Percentiles rank a stretch among this genome's conserved stretches.
These are phyloP conservation scores for Cichlasoma orientale DNA, from an alignment of 2,797 vertebrate species.

Conservation along the genomic window DNA sequence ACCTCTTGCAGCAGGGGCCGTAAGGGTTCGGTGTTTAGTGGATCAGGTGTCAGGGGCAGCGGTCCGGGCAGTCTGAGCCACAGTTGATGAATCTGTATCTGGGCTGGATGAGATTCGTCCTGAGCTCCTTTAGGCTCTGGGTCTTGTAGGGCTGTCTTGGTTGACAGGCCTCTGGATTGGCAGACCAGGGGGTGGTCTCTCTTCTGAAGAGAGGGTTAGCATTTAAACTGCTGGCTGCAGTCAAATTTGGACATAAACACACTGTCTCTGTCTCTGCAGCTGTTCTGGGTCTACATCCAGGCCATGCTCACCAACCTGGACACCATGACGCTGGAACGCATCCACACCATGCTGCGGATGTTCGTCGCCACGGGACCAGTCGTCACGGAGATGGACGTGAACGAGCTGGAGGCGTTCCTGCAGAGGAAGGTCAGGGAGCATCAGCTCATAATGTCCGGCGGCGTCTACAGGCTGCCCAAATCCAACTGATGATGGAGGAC, in stretches of 20 bases:
- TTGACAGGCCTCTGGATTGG: too few relatives aligned
- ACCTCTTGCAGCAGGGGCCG: too few relatives aligned
- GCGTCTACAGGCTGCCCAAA: conserved; percentile 94
- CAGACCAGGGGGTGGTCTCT: too few relatives aligned
- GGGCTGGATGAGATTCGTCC: too few relatives aligned
- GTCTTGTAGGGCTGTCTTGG: too few relatives aligned
- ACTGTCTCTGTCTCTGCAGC: conserved; percentile 68
- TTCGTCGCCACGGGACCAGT: conserved; percentile 94
- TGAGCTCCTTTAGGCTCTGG: too few relatives aligned
- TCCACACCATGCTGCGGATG: conserved; percentile 98
- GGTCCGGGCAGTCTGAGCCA: too few relatives aligned
- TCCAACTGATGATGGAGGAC: conserved; percentile 59
- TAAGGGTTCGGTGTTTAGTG: too few relatives aligned
- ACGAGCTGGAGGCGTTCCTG: conserved; percentile 94
- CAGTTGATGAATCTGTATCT: too few relatives aligned
- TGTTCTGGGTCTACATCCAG: conserved; percentile 99
- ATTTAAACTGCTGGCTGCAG: too few relatives aligned
- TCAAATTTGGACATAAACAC: background rate
- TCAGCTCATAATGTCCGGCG: conserved; percentile 87
- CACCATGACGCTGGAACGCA: conserved; percentile 94
- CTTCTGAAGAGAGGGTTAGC: too few relatives aligned
- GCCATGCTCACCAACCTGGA: conserved; percentile 99
- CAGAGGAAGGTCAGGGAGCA: conserved; percentile 95
- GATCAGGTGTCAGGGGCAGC: too few relatives aligned
- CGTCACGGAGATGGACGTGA: conserved; percentile 92